A percentile compares a stretch with the other conserved stretches of the same genome.
phyloP scores from a whole-genome alignment of 2,888 invertebrate species.

The Trachelus iudaicus region DNA sequence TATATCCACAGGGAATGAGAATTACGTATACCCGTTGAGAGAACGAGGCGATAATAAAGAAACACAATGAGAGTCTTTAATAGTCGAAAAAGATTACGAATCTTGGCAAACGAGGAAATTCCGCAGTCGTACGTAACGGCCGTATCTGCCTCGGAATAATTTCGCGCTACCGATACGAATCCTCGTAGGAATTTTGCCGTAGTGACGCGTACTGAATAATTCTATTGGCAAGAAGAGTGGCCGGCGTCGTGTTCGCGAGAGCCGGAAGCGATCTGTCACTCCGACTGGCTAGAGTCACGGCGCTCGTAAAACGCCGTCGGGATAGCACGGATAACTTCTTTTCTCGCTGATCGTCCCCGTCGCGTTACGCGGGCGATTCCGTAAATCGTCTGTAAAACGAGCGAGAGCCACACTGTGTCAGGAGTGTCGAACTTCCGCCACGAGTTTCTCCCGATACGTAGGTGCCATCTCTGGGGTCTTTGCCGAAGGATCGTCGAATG shows the following conservation, averaged over 20 bases:
- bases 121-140: not conserved
- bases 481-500: not conserved
- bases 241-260: constrained; percentile 12
- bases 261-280: constrained; percentile 55
- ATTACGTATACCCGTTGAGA: not conserved
- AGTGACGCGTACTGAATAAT: constrained; percentile 39
- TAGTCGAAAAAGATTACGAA: not conserved
- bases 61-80: not conserved
- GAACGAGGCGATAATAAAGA: not conserved
- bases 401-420: not conserved
- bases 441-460: not conserved
- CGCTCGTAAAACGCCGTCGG: not conserved
- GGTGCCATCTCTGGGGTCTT: not conserved
- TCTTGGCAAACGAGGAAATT: not conserved
- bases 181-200: not conserved
- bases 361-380: not conserved
- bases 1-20: not conserved
- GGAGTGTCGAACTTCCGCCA: not conserved
- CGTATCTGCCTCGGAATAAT: not conserved
- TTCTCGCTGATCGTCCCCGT: not conserved
- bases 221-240: constrained; percentile 20
- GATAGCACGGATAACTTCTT: not conserved
- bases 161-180: not conserved
- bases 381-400: not conserved
- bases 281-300: not conserved